Evolutionary conservation across 2,888 invertebrate genomes (phyloP), one percentile per base, ranked within the genome.

Genomic region (Eudasyphora cyanicolor): DNA sequence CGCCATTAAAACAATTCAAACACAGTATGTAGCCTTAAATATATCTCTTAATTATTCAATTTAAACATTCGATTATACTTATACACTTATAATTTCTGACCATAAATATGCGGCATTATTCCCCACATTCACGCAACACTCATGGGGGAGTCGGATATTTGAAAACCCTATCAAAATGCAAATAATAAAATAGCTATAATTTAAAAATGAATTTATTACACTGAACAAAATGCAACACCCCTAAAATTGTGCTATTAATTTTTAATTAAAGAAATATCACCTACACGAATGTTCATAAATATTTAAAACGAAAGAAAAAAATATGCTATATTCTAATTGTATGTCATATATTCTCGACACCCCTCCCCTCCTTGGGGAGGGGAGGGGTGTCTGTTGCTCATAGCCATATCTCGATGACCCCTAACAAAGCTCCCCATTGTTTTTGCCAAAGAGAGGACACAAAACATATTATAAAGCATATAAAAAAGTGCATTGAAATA

Each of bases 401-500:
- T n/a, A 29, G 0, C 42, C 24, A n/a, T 35, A 42, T 67, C 8
- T 24, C 64, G 80, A 57, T 81, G 78, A 78, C 38, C 78, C 77
- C 77, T 54, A 29, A 62, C 19, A 24, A 6, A 27, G 24, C 54
- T 24, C 45, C 42, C 69, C 7, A 24, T n/a, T 42, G 8, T 12
- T 69, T 27, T 17, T 32, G 42, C 54, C 60, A 7, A 29, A 27
- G 32, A 3, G 19, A 10, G 7, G 29, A n/a, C 32, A 51, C 42
- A 38, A 12, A 3, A 38, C 21, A 77, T 14, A 38, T 29, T 38
- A 2, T n/a, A n/a, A n/a, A 49, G 32, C 70, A n/a, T 45, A 12
- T 45, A 67, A 70, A n/a, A 73, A 74, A 76, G 60, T 70, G 24
- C 27, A 78, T 10, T 24, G n/a, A 69, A 76, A 80, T 77, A 75